Base-by-base conservation (phyloP, 2,797 vertebrate species). In the Pampus argenteus region DNA sequence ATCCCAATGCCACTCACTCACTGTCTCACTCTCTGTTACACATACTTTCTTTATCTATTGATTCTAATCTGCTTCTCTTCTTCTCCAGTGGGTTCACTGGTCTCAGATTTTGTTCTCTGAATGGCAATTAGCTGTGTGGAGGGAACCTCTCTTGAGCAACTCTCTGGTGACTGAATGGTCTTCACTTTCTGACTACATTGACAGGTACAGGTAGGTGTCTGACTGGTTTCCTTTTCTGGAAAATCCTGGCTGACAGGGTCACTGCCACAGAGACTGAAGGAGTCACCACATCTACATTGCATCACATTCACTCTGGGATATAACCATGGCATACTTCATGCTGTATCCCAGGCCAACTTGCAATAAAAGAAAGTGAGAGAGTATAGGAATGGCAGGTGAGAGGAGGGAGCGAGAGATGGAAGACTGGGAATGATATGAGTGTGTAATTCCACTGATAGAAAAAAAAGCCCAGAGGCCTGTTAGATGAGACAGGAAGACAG, bases 401-500 rank as follows among this genome's bases (percentile, higher is more conserved):
- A 56, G 44, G 9, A 44, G 31, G 42, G 40, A 23, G 48, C 8
- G 9, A 55, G 51, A 47, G 40, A 59, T 51, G 28, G 74, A 79
- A 78, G 54, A 51, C 14, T 15, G 36, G 47, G 59, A 80, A 83
- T 73, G 59, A 80, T 75, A 78, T 52, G 58, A 82, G 83, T 85
- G 85, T 74, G 75, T 89, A 89, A 89, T 81, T 81, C 62, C 36
- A 15, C 81, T 81, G 81, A 87, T 79, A 71, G 79, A 88, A 68
- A 80, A 85, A 78, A 48, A 66, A 49, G 83, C 75, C 84, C 78
- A 74, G 75, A 82, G 83, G 81, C 79, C 71, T 76, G 66, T 75
- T 57, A 82, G 85, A 88, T 79, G 79, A 88, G 82, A 86, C 52
- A 79, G 73, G 76, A 84, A 60, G 75, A 79, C 23, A 71, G 66